These are phyloP conservation scores for Crenichthys baileyi DNA, from an alignment of 2,797 vertebrate species.

Conservation along the genomic window DNA sequence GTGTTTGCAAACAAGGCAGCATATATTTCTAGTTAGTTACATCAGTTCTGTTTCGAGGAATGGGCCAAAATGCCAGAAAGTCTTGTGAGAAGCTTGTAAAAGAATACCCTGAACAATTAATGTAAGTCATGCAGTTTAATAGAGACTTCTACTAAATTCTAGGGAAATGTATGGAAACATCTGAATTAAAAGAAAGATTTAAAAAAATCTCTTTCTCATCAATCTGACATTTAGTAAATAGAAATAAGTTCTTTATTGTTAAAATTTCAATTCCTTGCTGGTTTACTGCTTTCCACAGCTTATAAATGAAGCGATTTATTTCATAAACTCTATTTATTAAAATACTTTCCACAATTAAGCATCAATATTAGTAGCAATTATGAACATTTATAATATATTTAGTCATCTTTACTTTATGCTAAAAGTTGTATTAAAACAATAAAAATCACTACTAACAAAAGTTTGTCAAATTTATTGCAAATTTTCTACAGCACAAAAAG, in stretches of 20 bases:
- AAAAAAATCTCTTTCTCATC: neutral
- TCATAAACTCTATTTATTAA: neutral
- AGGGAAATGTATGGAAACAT: neutral
- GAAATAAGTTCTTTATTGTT: neutral
- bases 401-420: neutral
- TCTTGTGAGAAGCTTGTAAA: neutral
- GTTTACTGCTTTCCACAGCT: neutral
- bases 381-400: neutral
- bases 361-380: neutral
- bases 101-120: neutral
- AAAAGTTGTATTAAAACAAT: constrained; percentile 2
- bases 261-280: neutral
- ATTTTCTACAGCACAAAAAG: constrained; percentile 35
- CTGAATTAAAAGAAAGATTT: neutral
- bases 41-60: neutral
- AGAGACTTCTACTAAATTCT: neutral
- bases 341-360: neutral
- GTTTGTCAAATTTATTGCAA: constrained; percentile 13
- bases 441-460: constrained; percentile 5
- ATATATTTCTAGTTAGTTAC: neutral
- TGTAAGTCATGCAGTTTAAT: neutral
- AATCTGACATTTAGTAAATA: neutral
- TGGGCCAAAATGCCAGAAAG: neutral
- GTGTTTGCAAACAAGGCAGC: neutral
- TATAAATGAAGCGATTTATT: neutral